Percentiles rank a stretch among this genome's conserved stretches.
Evolutionary conservation across 2,113 vertebrate genomes (phyloP).

Genomic region (Jacana jacana): DNA sequence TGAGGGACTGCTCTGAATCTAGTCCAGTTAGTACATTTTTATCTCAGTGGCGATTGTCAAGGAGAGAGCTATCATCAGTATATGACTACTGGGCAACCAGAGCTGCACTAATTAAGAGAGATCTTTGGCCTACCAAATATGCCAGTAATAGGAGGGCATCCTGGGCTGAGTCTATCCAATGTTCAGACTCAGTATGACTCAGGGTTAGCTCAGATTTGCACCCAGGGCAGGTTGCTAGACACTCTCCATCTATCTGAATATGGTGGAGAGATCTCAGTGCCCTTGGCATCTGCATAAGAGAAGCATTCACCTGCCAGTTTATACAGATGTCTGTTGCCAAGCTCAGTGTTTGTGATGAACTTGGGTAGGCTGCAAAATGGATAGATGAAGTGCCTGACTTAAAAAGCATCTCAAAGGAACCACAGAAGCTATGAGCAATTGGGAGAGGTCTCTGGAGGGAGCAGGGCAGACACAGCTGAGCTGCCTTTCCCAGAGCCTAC

Average conservation of each 20-base stretch:
- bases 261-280: background rate
- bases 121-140: background rate
- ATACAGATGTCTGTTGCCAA: background rate
- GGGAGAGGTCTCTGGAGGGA: background rate
- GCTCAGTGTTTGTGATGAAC: background rate
- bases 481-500: background rate
- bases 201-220: background rate
- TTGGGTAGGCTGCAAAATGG: background rate
- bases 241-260: background rate
- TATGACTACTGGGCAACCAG: background rate
- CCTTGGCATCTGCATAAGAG: background rate
- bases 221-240: background rate
- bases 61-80: background rate
- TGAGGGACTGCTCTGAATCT: background rate
- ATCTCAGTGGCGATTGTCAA: background rate
- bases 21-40: background rate
- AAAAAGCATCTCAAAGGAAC: background rate
- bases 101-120: background rate
- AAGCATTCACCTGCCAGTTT: background rate
- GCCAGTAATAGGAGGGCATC: background rate
- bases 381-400: background rate
- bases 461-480: background rate
- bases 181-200: background rate
- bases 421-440: background rate
- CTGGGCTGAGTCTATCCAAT: background rate